Percentiles rank a stretch among this genome's conserved stretches.
phyloP scores from a whole-genome alignment of 2,888 invertebrate species.

The Synergus umbraculus region DNA sequence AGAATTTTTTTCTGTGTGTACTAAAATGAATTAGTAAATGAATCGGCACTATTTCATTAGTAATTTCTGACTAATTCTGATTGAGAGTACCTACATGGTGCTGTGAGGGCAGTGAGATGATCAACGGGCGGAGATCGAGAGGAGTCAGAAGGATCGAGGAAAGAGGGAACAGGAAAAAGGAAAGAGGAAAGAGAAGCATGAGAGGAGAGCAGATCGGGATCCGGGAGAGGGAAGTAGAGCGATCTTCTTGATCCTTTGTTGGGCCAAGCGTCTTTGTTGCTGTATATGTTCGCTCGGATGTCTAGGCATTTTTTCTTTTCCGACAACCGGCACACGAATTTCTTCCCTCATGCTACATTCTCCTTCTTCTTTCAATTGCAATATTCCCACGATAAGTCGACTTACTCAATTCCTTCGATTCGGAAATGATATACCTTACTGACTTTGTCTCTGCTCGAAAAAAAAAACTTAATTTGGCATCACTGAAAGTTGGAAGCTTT shows the following conservation, averaged over 20 bases:
- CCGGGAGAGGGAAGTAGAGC: slow-evolving; percentile 60
- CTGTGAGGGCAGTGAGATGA: slow-evolving; percentile 46
- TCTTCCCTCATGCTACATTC: slow-evolving; percentile 56
- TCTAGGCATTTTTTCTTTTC: slow-evolving; percentile 56
- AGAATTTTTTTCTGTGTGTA: too few relatives aligned
- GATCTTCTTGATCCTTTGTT: slow-evolving; percentile 63
- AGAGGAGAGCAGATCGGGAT: slow-evolving; percentile 50
- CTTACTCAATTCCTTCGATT: slow-evolving; percentile 7
- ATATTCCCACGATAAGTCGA: slow-evolving; percentile 38
- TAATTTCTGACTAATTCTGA: too few relatives aligned
- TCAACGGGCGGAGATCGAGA: slow-evolving; percentile 47
- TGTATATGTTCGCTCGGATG: slow-evolving; percentile 54
- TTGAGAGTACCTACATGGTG: slow-evolving; percentile 44
- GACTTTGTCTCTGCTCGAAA: neutral
- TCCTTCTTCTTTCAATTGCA: neutral
- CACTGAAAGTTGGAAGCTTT: neutral
- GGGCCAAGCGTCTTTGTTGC: slow-evolving; percentile 61
- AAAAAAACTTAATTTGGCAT: neutral
- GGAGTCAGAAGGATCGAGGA: slow-evolving; percentile 9
- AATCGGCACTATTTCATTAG: too few relatives aligned
- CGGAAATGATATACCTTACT: neutral
- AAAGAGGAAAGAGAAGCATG: slow-evolving; percentile 40
- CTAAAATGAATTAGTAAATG: too few relatives aligned
- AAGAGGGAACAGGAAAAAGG: neutral
- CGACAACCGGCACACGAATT: slow-evolving; percentile 63